Percentiles rank a stretch among this genome's conserved stretches.
phyloP scores from a whole-genome alignment of 1,140 invertebrate genomes.

The Leptinotarsa texana region DNA sequence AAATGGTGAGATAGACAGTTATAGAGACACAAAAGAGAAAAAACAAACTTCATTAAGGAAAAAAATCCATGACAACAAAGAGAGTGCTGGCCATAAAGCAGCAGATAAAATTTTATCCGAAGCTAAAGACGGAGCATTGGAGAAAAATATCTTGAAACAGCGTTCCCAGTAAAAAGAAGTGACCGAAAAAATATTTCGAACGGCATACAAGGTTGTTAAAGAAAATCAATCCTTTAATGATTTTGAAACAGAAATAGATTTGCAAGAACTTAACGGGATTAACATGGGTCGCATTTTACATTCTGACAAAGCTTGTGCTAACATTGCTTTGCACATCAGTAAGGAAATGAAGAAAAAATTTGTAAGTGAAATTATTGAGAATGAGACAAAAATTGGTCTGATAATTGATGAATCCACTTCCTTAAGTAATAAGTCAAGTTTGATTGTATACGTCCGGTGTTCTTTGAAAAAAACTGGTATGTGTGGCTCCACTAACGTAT shows the following conservation, averaged over 20 bases:
- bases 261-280: neutral
- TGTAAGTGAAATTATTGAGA: neutral
- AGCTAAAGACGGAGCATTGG: no score
- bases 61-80: no score
- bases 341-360: neutral
- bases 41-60: neutral
- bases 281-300: neutral
- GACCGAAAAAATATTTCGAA: neutral
- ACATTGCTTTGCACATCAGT: neutral
- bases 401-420: neutral
- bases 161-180: neutral
- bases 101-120: no score
- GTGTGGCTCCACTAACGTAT: no score
- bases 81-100: no score
- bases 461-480: no score
- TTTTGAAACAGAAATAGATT: slow-evolving; percentile 7
- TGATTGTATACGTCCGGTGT: no score
- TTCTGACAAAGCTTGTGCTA: neutral
- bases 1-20: neutral
- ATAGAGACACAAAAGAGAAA: neutral
- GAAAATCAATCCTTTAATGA: neutral
- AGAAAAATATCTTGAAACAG: no score
- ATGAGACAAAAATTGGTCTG: neutral
- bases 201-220: neutral
- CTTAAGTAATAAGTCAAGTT: no score